A percentile compares a stretch with the other conserved stretches of the same genome.
Evolutionary conservation across 2,113 vertebrate genomes (phyloP).

Genomic region (Callionymus lyra): DNA sequence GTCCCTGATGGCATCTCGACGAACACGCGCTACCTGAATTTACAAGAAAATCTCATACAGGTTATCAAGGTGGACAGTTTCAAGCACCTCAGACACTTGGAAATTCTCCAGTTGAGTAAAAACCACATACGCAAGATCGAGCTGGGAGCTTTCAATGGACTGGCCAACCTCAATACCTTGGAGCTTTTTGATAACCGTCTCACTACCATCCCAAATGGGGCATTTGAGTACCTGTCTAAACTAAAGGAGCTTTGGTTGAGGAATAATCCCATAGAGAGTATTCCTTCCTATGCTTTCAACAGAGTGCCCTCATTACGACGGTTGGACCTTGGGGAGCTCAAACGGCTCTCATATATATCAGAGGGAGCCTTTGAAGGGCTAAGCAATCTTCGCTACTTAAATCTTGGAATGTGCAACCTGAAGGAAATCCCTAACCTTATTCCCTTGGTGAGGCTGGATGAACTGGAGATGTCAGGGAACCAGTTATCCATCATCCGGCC

Average conservation of each 20-base stretch:
- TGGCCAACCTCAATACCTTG: slow-evolving; percentile 95
- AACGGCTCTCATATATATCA: slow-evolving; percentile 95
- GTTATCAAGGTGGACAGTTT: slow-evolving; percentile 99
- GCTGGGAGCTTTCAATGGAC: slow-evolving; percentile 97
- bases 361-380: slow-evolving; percentile 99
- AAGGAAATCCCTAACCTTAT: slow-evolving; percentile 98
- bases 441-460: slow-evolving; percentile 89
- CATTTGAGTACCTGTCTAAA: slow-evolving; percentile 98
- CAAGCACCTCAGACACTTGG: slow-evolving; percentile 93
- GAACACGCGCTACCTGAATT: slow-evolving; percentile 94
- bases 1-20: slow-evolving; percentile 98
- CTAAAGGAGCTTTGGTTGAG: slow-evolving; percentile 97
- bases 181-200: slow-evolving; percentile 99
- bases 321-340: slow-evolving; percentile 91
- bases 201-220: slow-evolving; percentile 96
- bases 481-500: slow-evolving; percentile 87
- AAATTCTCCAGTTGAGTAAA: slow-evolving; percentile 95
- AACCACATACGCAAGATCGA: slow-evolving; percentile 98
- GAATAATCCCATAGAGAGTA: slow-evolving; percentile 97
- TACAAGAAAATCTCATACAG: slow-evolving; percentile 98
- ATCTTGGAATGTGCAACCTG: slow-evolving; percentile 99
- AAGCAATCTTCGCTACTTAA: slow-evolving; percentile 96
- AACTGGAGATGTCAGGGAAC: slow-evolving; percentile 97
- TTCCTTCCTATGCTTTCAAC: slow-evolving; percentile 98
- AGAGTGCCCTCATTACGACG: slow-evolving; percentile 91